Percentiles rank a stretch among this genome's conserved stretches.
These are phyloP conservation scores for Endotricha flammealis DNA, from an alignment of 2,888 invertebrate genomes.

Conservation along the genomic window DNA sequence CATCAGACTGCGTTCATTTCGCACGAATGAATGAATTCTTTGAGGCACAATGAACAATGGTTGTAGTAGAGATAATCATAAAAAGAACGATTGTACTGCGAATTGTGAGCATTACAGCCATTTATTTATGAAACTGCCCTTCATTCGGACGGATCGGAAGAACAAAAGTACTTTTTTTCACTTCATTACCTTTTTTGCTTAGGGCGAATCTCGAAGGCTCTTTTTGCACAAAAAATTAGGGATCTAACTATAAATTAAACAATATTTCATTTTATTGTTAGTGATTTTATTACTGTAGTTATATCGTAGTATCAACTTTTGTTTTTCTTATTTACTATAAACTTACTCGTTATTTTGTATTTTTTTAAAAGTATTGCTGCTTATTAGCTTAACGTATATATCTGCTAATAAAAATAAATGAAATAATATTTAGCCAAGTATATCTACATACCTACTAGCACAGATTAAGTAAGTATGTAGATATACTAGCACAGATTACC, in stretches of 20 bases:
- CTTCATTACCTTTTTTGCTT: slow-evolving; percentile 1
- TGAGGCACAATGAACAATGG: slow-evolving; percentile 62
- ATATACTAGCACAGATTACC: too few relatives aligned
- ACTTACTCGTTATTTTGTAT: too few relatives aligned
- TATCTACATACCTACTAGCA: too few relatives aligned
- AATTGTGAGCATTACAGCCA: slow-evolving; percentile 15
- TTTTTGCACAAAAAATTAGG: background rate
- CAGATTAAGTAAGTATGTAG: too few relatives aligned
- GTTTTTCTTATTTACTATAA: too few relatives aligned
- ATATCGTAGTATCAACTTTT: background rate
- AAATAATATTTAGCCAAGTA: too few relatives aligned
- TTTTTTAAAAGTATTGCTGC: too few relatives aligned
- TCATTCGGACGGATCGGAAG: slow-evolving; percentile 4
- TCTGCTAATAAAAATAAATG: too few relatives aligned
- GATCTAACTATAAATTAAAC: background rate
- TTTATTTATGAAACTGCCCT: slow-evolving; percentile 17
- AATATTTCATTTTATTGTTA: background rate
- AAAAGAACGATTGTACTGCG: slow-evolving; percentile 29
- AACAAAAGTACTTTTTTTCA: slow-evolving; percentile 9
- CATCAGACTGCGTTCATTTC: slow-evolving; percentile 43
- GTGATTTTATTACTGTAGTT: background rate
- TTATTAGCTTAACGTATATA: too few relatives aligned
- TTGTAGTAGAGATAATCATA: slow-evolving; percentile 23
- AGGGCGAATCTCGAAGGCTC: background rate
- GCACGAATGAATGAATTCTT: slow-evolving; percentile 60